A percentile compares a stretch with the other conserved stretches of the same genome.
Evolutionary conservation across 2,113 vertebrate species (phyloP).

Genomic region (Muscicapa adusta): DNA sequence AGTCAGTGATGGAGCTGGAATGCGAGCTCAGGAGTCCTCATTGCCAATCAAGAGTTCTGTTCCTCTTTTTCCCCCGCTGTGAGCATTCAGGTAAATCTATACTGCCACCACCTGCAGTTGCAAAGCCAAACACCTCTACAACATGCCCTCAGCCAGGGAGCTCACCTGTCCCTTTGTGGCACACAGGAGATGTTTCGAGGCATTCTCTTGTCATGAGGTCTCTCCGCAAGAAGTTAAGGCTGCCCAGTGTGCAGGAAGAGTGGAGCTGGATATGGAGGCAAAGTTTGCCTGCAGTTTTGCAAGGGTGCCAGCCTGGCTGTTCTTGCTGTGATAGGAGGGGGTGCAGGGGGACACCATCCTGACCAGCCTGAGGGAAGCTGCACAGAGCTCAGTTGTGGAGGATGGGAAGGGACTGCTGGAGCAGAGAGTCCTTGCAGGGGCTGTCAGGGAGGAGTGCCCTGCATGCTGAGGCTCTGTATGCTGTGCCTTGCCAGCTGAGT

Average conservation of each 20-base stretch:
- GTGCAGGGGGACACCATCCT: accelerated
- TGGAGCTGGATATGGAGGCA: not conserved
- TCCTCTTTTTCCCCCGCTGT: not conserved
- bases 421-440: not conserved
- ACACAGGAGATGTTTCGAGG: accelerated
- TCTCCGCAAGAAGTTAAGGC: not conserved
- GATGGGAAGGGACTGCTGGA: not conserved
- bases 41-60: not conserved
- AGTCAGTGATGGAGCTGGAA: not conserved
- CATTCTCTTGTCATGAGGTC: accelerated
- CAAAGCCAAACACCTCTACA: not conserved
- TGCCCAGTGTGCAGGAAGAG: not conserved
- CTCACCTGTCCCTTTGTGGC: not conserved
- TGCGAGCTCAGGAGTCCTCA: not conserved
- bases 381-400: not conserved
- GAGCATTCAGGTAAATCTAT: not conserved
- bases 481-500: not conserved
- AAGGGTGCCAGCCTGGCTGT: not conserved
- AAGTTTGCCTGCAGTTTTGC: not conserved
- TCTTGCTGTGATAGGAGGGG: not conserved
- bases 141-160: not conserved
- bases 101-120: not conserved
- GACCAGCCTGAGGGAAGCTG: not conserved
- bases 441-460: not conserved
- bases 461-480: not conserved